A percentile compares a stretch with the other conserved stretches of the same genome.
Conservation (phyloP, 2,888 invertebrate species). For the Latheticus oryzae region DNA sequence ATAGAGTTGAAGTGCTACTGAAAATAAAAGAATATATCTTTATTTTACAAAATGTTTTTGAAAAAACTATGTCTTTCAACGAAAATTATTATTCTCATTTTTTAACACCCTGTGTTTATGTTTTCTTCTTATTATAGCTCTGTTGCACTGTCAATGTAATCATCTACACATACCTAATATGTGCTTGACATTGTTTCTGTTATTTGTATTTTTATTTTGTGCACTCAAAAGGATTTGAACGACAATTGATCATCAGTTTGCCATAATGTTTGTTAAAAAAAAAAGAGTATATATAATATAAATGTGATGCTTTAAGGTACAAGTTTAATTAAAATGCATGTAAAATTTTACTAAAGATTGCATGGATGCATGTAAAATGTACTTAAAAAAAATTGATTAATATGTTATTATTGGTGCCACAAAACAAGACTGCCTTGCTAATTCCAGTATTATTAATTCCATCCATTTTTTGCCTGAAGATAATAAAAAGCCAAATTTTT, state of each 20-base stretch:
- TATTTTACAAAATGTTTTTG: too few species aligned
- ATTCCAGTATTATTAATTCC: slow-evolving; percentile 32
- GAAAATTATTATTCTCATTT: too few species aligned
- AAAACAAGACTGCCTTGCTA: slow-evolving; percentile 20
- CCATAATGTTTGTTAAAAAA: slow-evolving; percentile 51
- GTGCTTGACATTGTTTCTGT: slow-evolving; percentile 54
- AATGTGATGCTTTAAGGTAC: slow-evolving; percentile 34
- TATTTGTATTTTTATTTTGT: slow-evolving; percentile 55
- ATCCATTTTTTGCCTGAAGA: slow-evolving; percentile 12
- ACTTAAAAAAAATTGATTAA: slow-evolving; percentile 7
- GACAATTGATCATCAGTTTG: slow-evolving; percentile 58
- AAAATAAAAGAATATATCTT: too few species aligned
- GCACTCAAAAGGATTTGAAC: slow-evolving; percentile 61
- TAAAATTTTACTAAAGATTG: slow-evolving; percentile 26
- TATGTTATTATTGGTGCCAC: neutral
- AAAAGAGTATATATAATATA: too few species aligned
- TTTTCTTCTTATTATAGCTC: slow-evolving; percentile 35
- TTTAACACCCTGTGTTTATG: too few species aligned
- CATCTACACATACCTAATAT: too few species aligned
- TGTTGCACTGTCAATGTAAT: slow-evolving; percentile 51
- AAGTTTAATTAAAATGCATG: slow-evolving; percentile 39
- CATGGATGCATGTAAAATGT: slow-evolving; percentile 39
- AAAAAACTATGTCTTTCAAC: slow-evolving; percentile 14
- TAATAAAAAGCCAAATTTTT: slow-evolving; percentile 8
- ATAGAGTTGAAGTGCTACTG: too few species aligned